phyloP scores from a whole-genome alignment of 2,797 vertebrate species.

The Chanos chanos region DNA sequence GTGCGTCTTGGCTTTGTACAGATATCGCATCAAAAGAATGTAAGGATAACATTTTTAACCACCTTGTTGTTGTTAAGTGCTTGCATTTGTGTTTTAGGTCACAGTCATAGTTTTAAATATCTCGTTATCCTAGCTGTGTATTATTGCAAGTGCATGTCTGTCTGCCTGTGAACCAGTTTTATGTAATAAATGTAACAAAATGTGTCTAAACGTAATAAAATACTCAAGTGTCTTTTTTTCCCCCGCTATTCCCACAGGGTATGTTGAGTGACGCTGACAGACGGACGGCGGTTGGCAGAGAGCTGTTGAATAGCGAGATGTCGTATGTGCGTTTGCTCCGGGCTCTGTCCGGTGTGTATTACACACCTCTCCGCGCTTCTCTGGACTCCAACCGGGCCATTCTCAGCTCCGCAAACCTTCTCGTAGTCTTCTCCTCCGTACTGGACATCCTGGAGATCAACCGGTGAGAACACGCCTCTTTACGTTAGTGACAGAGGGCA shows the following conservation, averaged over 20 bases:
- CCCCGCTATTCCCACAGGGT: slow-evolving; percentile 34
- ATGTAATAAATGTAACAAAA: no score
- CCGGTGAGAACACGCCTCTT: slow-evolving; percentile 54
- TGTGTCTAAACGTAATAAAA: no score
- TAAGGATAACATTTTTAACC: no score
- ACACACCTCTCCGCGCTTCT: slow-evolving; percentile 70
- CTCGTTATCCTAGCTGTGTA: no score
- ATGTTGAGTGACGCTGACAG: slow-evolving; percentile 50
- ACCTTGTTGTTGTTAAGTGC: no score
- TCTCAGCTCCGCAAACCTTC: slow-evolving; percentile 65
- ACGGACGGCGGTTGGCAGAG: slow-evolving; percentile 56
- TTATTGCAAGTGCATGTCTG: no score
- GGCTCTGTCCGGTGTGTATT: slow-evolving; percentile 67
- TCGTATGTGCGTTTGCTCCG: slow-evolving; percentile 65
- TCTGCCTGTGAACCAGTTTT: no score
- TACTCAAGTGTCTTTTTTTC: not conserved
- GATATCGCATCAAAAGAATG: no score
- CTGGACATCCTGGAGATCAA: slow-evolving; percentile 69
- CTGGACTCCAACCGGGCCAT: slow-evolving; percentile 81
- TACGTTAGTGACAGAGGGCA: no score
- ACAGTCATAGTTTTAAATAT: not conserved
- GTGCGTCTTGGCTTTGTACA: no score
- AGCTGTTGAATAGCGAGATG: slow-evolving; percentile 74
- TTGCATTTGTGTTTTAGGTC: not conserved
- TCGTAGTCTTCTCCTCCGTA: slow-evolving; percentile 71